A percentile compares a stretch with the other conserved stretches of the same genome.
Conservation (phyloP, 2,797 vertebrate genomes). For the Aselliscus stoliczkanus region DNA sequence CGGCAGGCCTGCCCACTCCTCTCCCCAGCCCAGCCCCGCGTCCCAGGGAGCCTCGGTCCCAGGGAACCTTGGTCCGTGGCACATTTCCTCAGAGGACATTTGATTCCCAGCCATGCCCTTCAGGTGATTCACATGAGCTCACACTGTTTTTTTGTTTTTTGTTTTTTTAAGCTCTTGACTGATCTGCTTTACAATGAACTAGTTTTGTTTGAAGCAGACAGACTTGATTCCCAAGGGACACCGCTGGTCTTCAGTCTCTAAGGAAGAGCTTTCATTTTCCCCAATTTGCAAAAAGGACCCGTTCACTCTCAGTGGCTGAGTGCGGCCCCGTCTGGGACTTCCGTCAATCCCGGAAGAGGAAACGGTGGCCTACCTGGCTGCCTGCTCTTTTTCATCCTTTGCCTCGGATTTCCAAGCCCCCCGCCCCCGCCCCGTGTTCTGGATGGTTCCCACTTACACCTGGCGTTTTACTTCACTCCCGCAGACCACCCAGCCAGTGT, state of each 20-base stretch:
- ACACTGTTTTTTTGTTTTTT: background rate
- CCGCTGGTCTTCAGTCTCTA: background rate
- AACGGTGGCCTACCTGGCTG: fast-evolving
- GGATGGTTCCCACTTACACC: background rate
- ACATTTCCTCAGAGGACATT: background rate
- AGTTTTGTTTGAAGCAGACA: background rate
- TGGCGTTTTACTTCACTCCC: fast-evolving
- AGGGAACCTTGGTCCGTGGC: fast-evolving
- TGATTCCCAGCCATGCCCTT: background rate
- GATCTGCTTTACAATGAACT: background rate
- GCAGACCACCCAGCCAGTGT: background rate
- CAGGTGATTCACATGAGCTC: background rate
- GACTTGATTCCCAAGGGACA: background rate
- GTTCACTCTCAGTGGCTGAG: background rate
- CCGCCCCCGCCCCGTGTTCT: background rate
- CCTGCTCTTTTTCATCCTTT: background rate
- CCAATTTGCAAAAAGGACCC: background rate
- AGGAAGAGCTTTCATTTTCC: background rate
- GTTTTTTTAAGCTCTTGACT: background rate
- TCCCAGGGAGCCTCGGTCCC: background rate
- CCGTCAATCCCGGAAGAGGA: background rate
- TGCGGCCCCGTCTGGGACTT: background rate
- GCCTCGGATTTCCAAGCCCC: fast-evolving
- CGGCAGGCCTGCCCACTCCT: background rate
- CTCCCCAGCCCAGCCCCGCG: background rate